Base-by-base conservation (phyloP, 1,140 invertebrate genomes). In the Drosophila willistoni region DNA sequence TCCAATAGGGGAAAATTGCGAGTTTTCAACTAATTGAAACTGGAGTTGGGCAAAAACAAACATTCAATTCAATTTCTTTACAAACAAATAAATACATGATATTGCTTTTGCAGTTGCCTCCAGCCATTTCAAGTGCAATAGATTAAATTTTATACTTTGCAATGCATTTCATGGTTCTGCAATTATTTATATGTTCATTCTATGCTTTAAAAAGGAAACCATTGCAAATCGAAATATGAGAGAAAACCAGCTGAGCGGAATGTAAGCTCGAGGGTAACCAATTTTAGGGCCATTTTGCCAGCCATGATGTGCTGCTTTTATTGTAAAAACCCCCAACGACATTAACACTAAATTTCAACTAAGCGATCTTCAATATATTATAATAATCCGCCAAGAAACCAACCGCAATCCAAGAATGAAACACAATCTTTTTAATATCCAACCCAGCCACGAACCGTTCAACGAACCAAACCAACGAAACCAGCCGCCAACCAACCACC, bases 311-410 rank as follows among this genome's bases (percentile, higher is more conserved):
- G 44, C 29, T 47, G 34, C 59, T 57, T 19, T 71, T 77, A 67
- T 67, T 51, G 68, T 69, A 75, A 51, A 22, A 22, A 73, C 47
- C 60, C 42, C 29, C 71, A 67, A 55, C 29, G 39, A 71, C 75
- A 85, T 81, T 86, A 86, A 74, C 78, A 87, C 72, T 79, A 82
- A 86, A 87, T 87, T 86, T 71, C 77, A 83, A 82, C 79, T 87
- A 87, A 87, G 77, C 84, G 84, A 87, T 83, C 84, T 77, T 83
- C 79, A 80, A 87, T 86, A 82, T 86, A 79, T 83, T 87, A 80
- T 80, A 77, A 87, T 84, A 89, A 76, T 80, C 80, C 74, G 65
- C 29, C 68, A 70, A 62, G 64, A 71, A 82, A 89, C 47, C 65
- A 71, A 68, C 71, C 59, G 70, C 79, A 87, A 89, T 87, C 71